Evolutionary conservation across 2,113 vertebrate species (phyloP).

Genomic region (Charina bottae): DNA sequence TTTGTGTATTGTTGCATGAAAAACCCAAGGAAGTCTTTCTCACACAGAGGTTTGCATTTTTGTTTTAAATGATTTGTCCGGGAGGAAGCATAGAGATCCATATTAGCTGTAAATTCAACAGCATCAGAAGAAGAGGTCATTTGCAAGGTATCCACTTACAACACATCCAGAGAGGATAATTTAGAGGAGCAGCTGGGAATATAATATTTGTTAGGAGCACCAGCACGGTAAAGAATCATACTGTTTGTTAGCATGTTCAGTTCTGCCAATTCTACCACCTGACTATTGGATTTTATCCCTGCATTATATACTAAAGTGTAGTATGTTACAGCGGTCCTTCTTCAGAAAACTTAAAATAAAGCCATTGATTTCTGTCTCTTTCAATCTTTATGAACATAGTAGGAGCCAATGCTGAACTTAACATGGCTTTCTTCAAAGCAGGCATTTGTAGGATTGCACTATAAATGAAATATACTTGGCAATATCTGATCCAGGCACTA

Average conservation of each 20-base stretch:
- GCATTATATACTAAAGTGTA: background rate
- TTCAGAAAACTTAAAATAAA: background rate
- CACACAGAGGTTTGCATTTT: conserved; percentile 45
- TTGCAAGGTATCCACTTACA: conserved; percentile 57
- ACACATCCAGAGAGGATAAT: conserved; percentile 10
- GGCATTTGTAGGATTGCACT: background rate
- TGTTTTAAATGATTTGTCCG: conserved; percentile 68
- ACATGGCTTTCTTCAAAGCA: background rate
- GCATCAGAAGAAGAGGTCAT: conserved; percentile 54
- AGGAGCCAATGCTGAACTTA: background rate
- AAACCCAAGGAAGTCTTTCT: conserved; percentile 41
- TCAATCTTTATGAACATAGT: background rate
- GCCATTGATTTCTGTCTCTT: background rate
- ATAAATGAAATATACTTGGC: background rate
- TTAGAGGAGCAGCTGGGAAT: background rate
- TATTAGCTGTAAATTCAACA: conserved; percentile 47
- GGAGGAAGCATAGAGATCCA: conserved; percentile 64
- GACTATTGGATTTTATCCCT: background rate
- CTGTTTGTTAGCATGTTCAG: background rate
- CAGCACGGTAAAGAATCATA: background rate
- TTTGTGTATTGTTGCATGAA: conserved; percentile 58
- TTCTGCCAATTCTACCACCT: background rate
- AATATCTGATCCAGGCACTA: background rate
- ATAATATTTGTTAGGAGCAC: fast-evolving
- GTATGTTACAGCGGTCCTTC: background rate